Conservation (phyloP, 53 echinoderm and acorn worm genomes). For the Zoroaster sp. region DNA sequence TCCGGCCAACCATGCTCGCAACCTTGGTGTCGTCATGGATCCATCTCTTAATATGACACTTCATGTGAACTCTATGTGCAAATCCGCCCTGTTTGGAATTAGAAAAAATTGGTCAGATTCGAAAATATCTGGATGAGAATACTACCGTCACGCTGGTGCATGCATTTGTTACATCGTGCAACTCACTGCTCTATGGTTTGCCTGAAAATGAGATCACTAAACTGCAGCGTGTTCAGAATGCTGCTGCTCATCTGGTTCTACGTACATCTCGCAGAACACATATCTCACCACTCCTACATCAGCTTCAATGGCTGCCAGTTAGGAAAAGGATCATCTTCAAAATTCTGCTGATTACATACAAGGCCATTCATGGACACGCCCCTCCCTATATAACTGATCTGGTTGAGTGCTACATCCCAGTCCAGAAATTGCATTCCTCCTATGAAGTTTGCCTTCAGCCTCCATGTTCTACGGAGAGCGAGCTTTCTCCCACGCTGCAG, state of each 20-base stretch:
- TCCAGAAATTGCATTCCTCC: background rate
- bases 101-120: conserved; percentile 12
- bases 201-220: conserved; percentile 26
- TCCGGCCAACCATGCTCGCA: background rate
- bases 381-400: conserved; percentile 13
- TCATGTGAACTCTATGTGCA: conserved; percentile 31
- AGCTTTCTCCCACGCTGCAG: background rate
- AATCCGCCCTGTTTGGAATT: background rate
- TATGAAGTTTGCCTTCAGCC: background rate
- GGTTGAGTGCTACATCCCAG: background rate
- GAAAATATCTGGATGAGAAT: background rate
- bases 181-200: conserved; percentile 17
- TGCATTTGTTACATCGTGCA: conserved; percentile 4
- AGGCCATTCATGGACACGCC: conserved; percentile 12
- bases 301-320: conserved; percentile 36
- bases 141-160: conserved; percentile 5
- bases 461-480: conserved; percentile 2
- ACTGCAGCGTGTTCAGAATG: no score
- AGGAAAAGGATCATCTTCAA: conserved; percentile 24
- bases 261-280: no score
- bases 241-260: no score
- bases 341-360: conserved; percentile 38
- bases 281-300: conserved; percentile 5
- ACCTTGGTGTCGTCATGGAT: conserved; percentile 9
- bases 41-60: background rate